These are phyloP conservation scores for Eurytoma californica DNA, from an alignment of 2,888 invertebrate genomes.

Conservation along the genomic window DNA sequence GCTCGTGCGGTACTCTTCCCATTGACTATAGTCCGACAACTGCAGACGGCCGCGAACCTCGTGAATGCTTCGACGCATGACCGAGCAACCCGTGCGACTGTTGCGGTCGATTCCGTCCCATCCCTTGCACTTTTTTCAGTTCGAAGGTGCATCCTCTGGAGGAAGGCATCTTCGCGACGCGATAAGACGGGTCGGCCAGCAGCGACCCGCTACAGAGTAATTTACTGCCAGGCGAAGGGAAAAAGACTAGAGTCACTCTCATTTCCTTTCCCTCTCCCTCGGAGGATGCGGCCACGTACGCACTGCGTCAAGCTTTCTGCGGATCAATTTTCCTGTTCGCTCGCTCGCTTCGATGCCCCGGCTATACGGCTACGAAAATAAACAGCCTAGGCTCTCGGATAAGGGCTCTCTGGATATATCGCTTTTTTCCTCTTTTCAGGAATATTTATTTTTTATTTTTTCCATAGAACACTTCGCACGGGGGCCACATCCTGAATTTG, in stretches of 20 bases:
- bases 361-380: neutral
- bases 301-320: neutral
- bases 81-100: too few relatives aligned
- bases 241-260: slow-evolving; percentile 7
- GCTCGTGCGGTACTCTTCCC: neutral
- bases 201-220: neutral
- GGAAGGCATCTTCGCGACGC: too few relatives aligned
- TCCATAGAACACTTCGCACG: too few relatives aligned
- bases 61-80: too few relatives aligned
- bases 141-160: neutral
- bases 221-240: slow-evolving; percentile 6
- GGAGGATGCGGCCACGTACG: neutral
- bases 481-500: too few relatives aligned
- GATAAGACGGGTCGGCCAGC: too few relatives aligned
- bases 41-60: neutral
- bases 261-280: neutral
- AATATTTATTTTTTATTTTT: too few relatives aligned
- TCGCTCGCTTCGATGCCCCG: neutral
- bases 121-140: too few relatives aligned
- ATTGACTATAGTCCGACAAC: too few relatives aligned
- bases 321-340: slow-evolving; percentile 25
- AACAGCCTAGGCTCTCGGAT: neutral
- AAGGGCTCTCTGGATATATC: too few relatives aligned
- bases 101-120: too few relatives aligned
- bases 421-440: too few relatives aligned